A percentile compares a stretch with the other conserved stretches of the same genome.
Conservation (phyloP, 1,140 invertebrate species). For the Acyrthosiphon pisum region DNA sequence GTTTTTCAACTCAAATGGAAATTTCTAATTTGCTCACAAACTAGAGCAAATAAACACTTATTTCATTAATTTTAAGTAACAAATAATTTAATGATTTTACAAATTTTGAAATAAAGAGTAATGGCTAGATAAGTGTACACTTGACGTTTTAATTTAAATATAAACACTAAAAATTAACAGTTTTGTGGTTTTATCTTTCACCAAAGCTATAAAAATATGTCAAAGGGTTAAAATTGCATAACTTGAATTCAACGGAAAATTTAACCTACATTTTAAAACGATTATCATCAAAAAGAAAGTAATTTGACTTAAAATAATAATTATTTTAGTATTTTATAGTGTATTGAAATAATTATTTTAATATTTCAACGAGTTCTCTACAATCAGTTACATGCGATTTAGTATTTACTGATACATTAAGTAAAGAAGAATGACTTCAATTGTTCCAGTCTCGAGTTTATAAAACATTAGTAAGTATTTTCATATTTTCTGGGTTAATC, state of each 20-base stretch:
- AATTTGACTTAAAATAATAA: background rate
- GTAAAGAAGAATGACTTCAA: background rate
- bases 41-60: background rate
- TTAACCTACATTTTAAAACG: background rate
- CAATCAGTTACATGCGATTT: background rate
- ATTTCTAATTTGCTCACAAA: background rate
- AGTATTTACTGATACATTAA: background rate
- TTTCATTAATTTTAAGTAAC: background rate
- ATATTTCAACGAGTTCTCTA: background rate
- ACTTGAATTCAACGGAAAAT: background rate
- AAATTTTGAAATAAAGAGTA: background rate
- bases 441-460: background rate
- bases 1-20: conserved; percentile 7
- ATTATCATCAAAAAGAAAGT: background rate
- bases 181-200: too few species aligned
- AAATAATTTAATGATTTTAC: background rate
- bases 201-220: background rate
- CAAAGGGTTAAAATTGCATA: background rate
- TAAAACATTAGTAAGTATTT: background rate
- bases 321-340: background rate
- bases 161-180: background rate
- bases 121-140: background rate
- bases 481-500: background rate
- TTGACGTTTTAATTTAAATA: background rate
- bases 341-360: background rate